phyloP scores from a whole-genome alignment of 2,113 vertebrate genomes.

The Garra rufa region DNA sequence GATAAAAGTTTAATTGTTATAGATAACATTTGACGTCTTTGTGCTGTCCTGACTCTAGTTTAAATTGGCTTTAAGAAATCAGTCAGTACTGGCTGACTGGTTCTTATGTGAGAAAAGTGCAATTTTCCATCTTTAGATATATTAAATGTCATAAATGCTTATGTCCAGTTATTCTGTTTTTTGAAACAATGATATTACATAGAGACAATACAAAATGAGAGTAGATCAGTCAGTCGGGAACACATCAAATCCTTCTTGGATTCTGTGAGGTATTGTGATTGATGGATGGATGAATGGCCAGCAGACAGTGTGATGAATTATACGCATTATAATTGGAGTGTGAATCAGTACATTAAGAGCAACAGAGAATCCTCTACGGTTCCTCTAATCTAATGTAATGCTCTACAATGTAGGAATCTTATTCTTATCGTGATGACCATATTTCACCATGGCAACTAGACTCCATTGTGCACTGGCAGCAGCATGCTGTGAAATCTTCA shows the following conservation, averaged over 20 bases:
- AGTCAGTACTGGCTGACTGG: not conserved
- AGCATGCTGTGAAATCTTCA: slow-evolving; percentile 36
- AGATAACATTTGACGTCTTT: not conserved
- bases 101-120: not conserved
- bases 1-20: slow-evolving; percentile 3
- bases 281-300: not conserved
- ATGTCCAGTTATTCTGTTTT: not conserved
- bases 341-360: not conserved
- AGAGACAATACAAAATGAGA: slow-evolving; percentile 3
- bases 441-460: slow-evolving; percentile 48
- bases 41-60: not conserved
- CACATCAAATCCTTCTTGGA: not conserved
- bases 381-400: slow-evolving; percentile 20
- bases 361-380: not conserved
- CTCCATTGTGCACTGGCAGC: slow-evolving; percentile 4
- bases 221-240: slow-evolving; percentile 3
- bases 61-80: not conserved
- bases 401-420: slow-evolving; percentile 5
- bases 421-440: slow-evolving; percentile 19
- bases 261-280: not conserved
- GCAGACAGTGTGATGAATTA: not conserved
- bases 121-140: not conserved
- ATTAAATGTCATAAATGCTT: slow-evolving; percentile 14
- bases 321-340: not conserved
- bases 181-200: not conserved